Conservation (phyloP, 2,113 vertebrate species). For the Podarcis muralis region DNA sequence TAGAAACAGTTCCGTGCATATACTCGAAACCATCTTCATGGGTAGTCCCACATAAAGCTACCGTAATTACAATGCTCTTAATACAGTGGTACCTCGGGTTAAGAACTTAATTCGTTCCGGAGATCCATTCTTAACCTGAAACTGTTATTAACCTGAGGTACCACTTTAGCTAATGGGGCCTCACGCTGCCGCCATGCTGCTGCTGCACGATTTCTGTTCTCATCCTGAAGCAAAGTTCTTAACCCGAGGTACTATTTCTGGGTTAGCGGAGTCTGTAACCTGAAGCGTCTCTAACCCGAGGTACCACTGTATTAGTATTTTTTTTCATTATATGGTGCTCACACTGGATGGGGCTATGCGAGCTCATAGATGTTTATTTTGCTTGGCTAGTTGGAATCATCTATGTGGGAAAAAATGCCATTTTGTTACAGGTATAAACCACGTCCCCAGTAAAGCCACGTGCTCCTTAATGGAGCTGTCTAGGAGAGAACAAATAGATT, state of each 20-base stretch:
- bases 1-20: neutral
- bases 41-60: neutral
- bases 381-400: neutral
- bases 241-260: too few species aligned
- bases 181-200: too few species aligned
- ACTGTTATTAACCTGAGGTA: too few species aligned
- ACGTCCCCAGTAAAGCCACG: neutral
- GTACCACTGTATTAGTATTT: neutral
- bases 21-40: neutral
- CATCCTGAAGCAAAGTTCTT: too few species aligned
- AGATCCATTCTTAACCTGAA: too few species aligned
- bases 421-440: neutral
- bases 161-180: too few species aligned
- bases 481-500: conserved; percentile 49
- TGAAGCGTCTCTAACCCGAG: too few species aligned
- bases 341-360: neutral
- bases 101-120: too few species aligned
- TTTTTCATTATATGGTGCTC: neutral
- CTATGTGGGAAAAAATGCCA: neutral
- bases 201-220: too few species aligned
- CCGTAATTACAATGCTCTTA: neutral
- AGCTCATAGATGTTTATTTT: neutral
- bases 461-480: neutral
- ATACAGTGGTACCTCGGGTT: too few species aligned
- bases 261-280: too few species aligned